phyloP scores from a whole-genome alignment of 2,113 vertebrate genomes.

The Pavo muticus region DNA sequence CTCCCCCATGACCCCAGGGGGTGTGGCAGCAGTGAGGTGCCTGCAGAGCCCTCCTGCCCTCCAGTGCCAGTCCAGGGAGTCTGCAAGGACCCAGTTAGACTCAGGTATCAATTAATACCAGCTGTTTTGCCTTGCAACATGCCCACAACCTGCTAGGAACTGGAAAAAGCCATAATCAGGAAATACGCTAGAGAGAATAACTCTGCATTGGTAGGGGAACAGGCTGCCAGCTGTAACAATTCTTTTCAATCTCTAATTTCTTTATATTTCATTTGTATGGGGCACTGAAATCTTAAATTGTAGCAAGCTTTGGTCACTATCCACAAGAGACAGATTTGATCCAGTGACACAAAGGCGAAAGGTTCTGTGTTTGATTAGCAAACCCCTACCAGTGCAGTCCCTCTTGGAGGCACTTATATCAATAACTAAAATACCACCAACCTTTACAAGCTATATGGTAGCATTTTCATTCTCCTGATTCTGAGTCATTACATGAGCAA shows the following conservation, averaged over 20 bases:
- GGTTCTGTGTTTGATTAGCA: conserved; percentile 29
- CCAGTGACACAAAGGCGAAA: conserved; percentile 40
- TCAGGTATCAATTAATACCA: not conserved
- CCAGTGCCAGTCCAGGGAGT: rapidly evolving
- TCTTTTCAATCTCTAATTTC: conserved; percentile 12
- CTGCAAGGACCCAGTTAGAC: not conserved
- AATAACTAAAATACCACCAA: not conserved
- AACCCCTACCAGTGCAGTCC: not conserved
- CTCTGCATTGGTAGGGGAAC: not conserved
- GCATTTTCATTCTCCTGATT: not conserved
- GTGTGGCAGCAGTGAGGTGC: not conserved
- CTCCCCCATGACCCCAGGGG: not conserved
- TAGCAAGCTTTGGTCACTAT: not conserved
- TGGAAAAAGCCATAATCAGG: not conserved
- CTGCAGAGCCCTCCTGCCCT: not conserved
- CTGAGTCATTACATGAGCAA: not conserved
- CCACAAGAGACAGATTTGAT: conserved; percentile 42
- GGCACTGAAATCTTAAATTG: conserved; percentile 4
- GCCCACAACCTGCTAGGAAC: not conserved
- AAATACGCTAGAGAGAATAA: not conserved
- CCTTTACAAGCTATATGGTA: conserved; percentile 1
- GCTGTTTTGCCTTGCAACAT: not conserved
- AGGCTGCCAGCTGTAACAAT: not conserved
- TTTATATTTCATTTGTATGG: conserved; percentile 22
- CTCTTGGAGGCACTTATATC: not conserved